Conservation (phyloP, 2,888 invertebrate genomes). For the Clunio marinus region DNA sequence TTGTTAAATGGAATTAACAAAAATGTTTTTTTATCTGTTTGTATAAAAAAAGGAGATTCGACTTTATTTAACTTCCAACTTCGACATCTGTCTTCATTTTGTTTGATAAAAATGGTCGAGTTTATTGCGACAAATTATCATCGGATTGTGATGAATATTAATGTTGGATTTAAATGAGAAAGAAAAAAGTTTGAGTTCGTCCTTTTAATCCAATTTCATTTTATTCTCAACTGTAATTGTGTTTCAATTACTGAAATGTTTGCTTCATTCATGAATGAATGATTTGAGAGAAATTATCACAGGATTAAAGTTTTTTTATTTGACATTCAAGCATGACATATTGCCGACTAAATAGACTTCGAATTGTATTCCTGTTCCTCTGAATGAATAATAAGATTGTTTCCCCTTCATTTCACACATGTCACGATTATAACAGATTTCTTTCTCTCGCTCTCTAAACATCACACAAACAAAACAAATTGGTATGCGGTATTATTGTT, state of each 20-base stretch:
- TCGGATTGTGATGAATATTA: not conserved
- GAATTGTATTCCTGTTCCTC: not conserved
- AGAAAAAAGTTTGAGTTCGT: not conserved
- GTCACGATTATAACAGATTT: slow-evolving; percentile 27
- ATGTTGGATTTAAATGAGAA: not conserved
- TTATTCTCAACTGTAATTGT: not conserved
- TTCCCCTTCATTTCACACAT: slow-evolving; percentile 33
- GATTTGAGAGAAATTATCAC: slow-evolving; percentile 8
- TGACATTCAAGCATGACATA: not conserved
- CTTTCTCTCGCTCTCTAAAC: not conserved
- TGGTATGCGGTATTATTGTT: slow-evolving; percentile 23
- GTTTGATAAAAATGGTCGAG: not conserved
- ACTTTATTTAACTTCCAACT: too few relatives aligned
- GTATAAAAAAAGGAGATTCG: too few relatives aligned
- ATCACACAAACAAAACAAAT: slow-evolving; percentile 28
- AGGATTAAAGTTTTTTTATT: not conserved
- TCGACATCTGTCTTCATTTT: not conserved
- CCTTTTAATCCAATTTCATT: not conserved
- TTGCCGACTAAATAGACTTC: not conserved
- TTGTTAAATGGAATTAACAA: too few relatives aligned
- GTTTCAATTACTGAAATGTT: not conserved
- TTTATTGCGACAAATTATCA: too few relatives aligned
- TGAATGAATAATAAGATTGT: slow-evolving; percentile 34
- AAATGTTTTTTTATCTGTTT: too few relatives aligned
- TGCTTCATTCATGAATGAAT: not conserved